Conservation (phyloP, 2,888 invertebrate genomes). For the Hyposoter dolosus region DNA sequence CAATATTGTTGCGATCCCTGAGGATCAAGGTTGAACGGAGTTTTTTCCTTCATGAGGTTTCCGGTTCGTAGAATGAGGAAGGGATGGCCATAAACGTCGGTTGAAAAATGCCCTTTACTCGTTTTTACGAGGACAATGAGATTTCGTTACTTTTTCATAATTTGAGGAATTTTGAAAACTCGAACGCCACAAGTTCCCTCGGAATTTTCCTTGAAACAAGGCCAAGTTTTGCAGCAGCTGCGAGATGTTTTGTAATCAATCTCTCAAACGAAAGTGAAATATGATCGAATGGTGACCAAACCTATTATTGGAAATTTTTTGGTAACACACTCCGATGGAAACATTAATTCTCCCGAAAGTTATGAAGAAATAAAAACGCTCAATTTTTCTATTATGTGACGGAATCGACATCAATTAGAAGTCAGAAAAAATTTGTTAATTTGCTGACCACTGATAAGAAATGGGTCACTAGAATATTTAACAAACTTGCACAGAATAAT, state of each 20-base stretch:
- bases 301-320: background rate
- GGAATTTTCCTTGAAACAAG: constrained; percentile 2
- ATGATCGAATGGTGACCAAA: background rate
- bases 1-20: background rate
- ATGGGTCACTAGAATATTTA: too few species aligned
- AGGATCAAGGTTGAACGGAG: background rate
- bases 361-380: background rate
- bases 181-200: too few species aligned
- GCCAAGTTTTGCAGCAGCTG: constrained; percentile 24
- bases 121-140: background rate
- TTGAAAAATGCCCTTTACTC: too few species aligned
- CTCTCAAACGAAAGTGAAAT: constrained; percentile 5
- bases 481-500: too few species aligned
- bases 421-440: background rate
- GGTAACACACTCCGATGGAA: background rate
- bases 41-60: background rate
- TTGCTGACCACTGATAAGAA: background rate
- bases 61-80: background rate
- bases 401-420: background rate
- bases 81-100: background rate
- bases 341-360: background rate
- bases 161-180: background rate
- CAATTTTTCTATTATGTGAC: background rate
- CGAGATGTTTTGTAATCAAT: constrained; percentile 12
- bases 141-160: background rate